Conservation (phyloP, 1,140 invertebrate genomes). For the Hycleus phaleratus region DNA sequence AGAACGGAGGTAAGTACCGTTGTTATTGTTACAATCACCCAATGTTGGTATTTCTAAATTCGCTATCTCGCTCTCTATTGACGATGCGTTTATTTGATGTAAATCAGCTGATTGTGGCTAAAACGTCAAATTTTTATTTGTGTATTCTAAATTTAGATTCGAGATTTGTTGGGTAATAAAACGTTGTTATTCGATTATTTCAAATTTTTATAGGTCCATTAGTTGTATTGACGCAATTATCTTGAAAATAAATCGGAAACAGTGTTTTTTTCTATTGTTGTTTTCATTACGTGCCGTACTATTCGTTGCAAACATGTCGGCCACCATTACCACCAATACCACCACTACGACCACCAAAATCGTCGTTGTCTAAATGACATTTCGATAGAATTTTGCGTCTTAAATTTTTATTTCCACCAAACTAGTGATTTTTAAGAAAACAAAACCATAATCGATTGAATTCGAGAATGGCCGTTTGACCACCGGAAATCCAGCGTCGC, state of each 20-base stretch:
- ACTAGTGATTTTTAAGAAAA: too few relatives aligned
- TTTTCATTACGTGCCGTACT: slow-evolving; percentile 12
- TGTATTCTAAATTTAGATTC: slow-evolving; percentile 3
- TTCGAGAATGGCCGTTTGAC: too few relatives aligned
- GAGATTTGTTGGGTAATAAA: background rate
- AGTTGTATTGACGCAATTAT: background rate
- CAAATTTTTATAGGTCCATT: too few relatives aligned
- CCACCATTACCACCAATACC: background rate
- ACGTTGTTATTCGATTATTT: background rate
- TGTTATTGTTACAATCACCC: background rate
- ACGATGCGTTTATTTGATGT: slow-evolving; percentile 23
- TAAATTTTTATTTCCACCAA: background rate
- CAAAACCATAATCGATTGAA: too few relatives aligned
- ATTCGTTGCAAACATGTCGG: slow-evolving; percentile 24
- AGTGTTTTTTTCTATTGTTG: background rate
- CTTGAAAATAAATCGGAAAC: background rate
- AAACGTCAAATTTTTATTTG: slow-evolving; percentile 17
- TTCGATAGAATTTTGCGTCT: slow-evolving; percentile 16
- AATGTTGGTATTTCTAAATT: background rate
- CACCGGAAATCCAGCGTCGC: too few relatives aligned
- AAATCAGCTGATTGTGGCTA: slow-evolving; percentile 33
- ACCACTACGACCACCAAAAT: too few relatives aligned
- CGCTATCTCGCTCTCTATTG: slow-evolving; percentile 4
- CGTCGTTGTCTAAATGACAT: slow-evolving; percentile 14
- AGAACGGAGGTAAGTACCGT: background rate